Conservation (phyloP, 2,113 vertebrate genomes). For the Mionectes macconnelli region DNA sequence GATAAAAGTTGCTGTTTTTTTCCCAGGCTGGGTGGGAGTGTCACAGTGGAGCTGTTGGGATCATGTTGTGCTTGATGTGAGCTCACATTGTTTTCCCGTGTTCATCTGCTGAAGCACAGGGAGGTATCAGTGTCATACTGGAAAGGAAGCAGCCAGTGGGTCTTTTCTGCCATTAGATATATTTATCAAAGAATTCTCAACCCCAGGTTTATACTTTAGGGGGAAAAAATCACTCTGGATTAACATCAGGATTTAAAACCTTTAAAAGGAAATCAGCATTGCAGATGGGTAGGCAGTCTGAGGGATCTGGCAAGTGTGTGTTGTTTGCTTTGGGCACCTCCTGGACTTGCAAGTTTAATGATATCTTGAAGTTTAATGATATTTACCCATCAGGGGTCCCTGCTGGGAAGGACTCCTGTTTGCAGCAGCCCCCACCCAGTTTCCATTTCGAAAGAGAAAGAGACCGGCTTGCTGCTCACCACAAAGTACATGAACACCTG, state of each 20-base stretch:
- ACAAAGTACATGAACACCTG: neutral
- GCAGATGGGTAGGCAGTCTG: neutral
- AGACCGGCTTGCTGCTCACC: neutral
- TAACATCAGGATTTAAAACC: conserved; percentile 5
- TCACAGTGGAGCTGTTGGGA: neutral
- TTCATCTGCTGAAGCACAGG: neutral
- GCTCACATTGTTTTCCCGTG: neutral
- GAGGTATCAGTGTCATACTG: neutral
- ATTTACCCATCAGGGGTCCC: neutral
- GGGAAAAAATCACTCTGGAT: neutral
- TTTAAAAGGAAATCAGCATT: neutral
- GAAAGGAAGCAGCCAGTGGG: neutral
- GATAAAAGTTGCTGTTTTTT: neutral
- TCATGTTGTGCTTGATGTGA: fast-evolving
- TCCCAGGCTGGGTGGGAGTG: neutral
- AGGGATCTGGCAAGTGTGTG: neutral
- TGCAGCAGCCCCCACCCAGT: neutral
- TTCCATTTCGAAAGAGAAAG: neutral
- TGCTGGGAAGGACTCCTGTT: neutral
- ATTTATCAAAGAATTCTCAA: neutral
- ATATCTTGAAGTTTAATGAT: neutral
- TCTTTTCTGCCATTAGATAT: neutral
- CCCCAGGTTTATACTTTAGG: neutral
- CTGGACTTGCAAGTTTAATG: neutral
- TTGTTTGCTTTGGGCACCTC: neutral